Conservation (phyloP, 2,797 vertebrate species). For the Coranthus polyacanthus region DNA sequence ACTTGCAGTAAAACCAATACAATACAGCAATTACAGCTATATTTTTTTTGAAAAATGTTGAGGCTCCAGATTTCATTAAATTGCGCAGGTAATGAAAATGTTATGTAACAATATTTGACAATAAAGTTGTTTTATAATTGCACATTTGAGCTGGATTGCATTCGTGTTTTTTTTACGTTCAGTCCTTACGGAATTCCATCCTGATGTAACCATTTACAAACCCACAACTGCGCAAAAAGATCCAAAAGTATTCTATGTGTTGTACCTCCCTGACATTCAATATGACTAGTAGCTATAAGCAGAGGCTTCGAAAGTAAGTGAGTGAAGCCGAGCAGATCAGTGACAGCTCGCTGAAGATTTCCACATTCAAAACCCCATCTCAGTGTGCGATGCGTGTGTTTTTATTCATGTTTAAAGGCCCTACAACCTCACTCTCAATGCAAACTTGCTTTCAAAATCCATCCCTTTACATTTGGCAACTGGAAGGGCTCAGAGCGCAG, state of each 20-base stretch:
- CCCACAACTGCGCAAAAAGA: not conserved
- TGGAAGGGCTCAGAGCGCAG: not conserved
- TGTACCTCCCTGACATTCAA: not conserved
- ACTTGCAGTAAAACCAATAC: too few species aligned
- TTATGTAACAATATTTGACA: too few species aligned
- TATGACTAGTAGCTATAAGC: not conserved
- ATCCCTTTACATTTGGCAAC: constrained; percentile 2
- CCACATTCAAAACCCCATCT: not conserved
- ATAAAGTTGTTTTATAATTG: too few species aligned
- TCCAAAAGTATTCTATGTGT: not conserved
- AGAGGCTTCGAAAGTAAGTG: not conserved
- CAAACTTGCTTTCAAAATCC: too few species aligned
- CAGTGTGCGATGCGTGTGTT: not conserved
- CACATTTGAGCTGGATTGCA: too few species aligned
- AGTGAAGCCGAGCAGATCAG: not conserved
- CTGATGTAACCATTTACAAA: constrained; percentile 9
- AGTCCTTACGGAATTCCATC: not conserved
- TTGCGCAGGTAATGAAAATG: too few species aligned
- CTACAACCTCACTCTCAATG: constrained; percentile 3
- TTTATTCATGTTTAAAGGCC: constrained; percentile 11
- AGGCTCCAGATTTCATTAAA: too few species aligned
- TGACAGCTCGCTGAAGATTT: constrained; percentile 1
- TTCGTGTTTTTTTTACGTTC: not conserved
- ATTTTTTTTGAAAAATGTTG: too few species aligned
- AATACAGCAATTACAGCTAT: too few species aligned